These are phyloP conservation scores for Caenorhabditis remanei DNA, from an alignment of 1,140 invertebrate species.

Conservation along the genomic window DNA sequence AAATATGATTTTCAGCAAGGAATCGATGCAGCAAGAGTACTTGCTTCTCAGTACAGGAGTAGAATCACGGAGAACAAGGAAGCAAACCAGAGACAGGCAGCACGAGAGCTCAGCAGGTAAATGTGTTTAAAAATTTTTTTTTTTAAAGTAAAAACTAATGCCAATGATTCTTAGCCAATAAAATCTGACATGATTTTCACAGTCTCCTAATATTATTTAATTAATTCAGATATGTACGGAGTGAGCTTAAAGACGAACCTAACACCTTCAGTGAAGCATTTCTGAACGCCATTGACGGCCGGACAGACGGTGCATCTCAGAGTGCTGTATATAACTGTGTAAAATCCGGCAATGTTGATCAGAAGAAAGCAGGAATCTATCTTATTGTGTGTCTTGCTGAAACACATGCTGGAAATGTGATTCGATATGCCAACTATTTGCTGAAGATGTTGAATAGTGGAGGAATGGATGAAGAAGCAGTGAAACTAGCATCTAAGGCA, in stretches of 20 bases:
- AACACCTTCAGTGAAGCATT: slow-evolving; percentile 11
- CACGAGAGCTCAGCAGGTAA: slow-evolving; percentile 43
- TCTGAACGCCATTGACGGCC: slow-evolving; percentile 15
- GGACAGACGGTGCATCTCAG: slow-evolving; percentile 55
- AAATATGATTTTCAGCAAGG: slow-evolving; percentile 26
- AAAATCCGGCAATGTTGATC: slow-evolving; percentile 64
- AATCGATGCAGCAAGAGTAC: slow-evolving; percentile 19
- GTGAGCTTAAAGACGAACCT: slow-evolving; percentile 42
- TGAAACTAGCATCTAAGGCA: slow-evolving; percentile 65
- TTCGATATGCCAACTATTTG: slow-evolving; percentile 67
- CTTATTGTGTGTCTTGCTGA: slow-evolving; percentile 67
- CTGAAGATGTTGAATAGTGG: slow-evolving; percentile 66
- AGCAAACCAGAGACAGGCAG: background rate
- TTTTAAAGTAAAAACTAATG: background rate
- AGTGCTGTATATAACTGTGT: slow-evolving; percentile 65
- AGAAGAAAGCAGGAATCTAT: slow-evolving; percentile 71
- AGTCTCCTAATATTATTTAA: too few species aligned
- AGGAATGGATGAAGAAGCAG: slow-evolving; percentile 59
- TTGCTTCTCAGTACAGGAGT: slow-evolving; percentile 34
- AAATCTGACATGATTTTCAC: too few species aligned
- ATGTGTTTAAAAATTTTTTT: too few species aligned
- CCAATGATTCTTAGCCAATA: background rate
- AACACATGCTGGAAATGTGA: slow-evolving; percentile 53
- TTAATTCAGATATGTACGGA: slow-evolving; percentile 29
- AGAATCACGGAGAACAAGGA: slow-evolving; percentile 10